Conservation (phyloP, 2,113 vertebrate genomes). For the Embiotoca jacksoni region DNA sequence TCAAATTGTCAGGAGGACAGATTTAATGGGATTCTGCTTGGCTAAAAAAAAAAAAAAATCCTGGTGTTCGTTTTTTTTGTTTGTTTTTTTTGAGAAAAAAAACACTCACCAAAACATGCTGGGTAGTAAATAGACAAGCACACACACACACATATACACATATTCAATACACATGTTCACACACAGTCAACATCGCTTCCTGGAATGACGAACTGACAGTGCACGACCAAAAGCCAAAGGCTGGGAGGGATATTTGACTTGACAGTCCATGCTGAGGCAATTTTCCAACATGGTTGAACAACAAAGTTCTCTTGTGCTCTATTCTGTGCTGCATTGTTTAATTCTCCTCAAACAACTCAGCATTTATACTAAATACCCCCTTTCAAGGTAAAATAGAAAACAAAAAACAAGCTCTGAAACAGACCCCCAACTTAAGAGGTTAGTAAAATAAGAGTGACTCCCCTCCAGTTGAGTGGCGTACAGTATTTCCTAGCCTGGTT, state of each 20-base stretch:
- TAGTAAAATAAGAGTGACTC: background rate
- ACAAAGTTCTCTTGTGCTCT: conserved; percentile 69
- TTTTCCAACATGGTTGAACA: conserved; percentile 59
- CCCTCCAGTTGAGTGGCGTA: conserved; percentile 21
- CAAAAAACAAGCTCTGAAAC: background rate
- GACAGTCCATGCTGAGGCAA: conserved; percentile 71
- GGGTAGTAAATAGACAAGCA: background rate
- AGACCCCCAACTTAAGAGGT: conserved; percentile 5
- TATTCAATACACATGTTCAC: conserved; percentile 35
- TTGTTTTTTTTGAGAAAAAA: background rate
- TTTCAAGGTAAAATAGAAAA: conserved; percentile 19
- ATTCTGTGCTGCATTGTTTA: conserved; percentile 54
- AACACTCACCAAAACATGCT: conserved; percentile 1
- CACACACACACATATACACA: conserved; percentile 2
- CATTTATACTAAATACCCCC: conserved; percentile 23
- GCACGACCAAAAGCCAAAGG: conserved; percentile 41
- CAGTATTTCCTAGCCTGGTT: conserved; percentile 32
- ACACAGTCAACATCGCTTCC: conserved; percentile 42
- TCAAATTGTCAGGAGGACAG: conserved; percentile 4
- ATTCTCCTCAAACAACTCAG: conserved; percentile 19
- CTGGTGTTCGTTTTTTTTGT: conserved; percentile 9
- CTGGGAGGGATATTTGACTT: conserved; percentile 65
- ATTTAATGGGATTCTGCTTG: conserved; percentile 28
- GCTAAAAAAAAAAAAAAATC: conserved; percentile 28
- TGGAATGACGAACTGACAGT: conserved; percentile 37